Base-by-base conservation (phyloP, 2,113 vertebrate species). In the Antigone vipio region DNA sequence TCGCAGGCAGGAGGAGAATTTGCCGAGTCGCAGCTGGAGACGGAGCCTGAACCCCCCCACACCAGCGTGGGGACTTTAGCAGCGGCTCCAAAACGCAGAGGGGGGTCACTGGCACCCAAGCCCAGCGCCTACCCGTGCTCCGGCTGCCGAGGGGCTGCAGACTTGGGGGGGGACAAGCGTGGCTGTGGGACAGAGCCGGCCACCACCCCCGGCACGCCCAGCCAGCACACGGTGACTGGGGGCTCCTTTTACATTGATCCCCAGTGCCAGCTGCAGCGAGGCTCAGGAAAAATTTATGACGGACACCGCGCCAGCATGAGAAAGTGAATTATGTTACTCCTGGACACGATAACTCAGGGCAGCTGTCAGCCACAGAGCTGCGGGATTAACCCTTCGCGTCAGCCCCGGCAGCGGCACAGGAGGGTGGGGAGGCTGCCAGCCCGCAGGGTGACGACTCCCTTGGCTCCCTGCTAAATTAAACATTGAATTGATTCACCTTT, bases 401-500 rank as follows among this genome's bases (percentile, higher is more conserved):
- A 60, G 52, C 49, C 35, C 40, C 22, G 1, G 55, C 74, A 42
- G 58, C 29, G 3, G 68, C 50, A 63, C 26, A 12, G 72, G 56
- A 85, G 86, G 93, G 84, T 44, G 84, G 86, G 76, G 83, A 93
- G 58, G 11, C 34, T 15, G 94, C 83, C 93, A 92, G 97, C 55
- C 40, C 16, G 9, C 9, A 9, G 22, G 56, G 60, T 80, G 94
- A 94, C 94, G 86, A 78, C 96, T 97, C 92, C 96, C 84, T 93
- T 94, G 95, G 97, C 94, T 94, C 71, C 27, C 64, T 67, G 96
- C 94, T 94, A 95, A 94, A 92, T 89, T 87, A 97, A 97, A 93
- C 95, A 96, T 17, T 4, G 92, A 42, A 87, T 75, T 38, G 77
- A 92, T 94, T 97, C 97, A 95, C 92, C 95, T 95, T 94, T 91